A percentile compares a stretch with the other conserved stretches of the same genome.
These are phyloP conservation scores for Pagrus major DNA, from an alignment of 2,113 vertebrate species.

Conservation along the genomic window DNA sequence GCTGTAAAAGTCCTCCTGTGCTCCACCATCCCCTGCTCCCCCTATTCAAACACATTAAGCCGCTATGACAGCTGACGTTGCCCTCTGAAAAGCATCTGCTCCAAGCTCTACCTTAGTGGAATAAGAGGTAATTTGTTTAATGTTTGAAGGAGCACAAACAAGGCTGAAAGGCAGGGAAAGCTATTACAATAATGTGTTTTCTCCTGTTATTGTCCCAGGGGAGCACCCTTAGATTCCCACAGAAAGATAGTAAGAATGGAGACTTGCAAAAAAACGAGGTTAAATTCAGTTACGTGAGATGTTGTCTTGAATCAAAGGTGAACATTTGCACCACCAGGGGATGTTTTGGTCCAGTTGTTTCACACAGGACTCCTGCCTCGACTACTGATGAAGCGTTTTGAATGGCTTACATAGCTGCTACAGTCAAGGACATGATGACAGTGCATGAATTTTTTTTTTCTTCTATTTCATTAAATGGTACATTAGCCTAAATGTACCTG, in stretches of 20 bases:
- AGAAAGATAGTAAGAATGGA: slow-evolving; percentile 7
- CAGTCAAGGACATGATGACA: slow-evolving; percentile 65
- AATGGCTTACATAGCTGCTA: slow-evolving; percentile 5
- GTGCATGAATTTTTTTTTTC: slow-evolving; percentile 31
- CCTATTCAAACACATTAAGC: slow-evolving; percentile 21
- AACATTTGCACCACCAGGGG: background rate
- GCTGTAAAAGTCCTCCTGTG: background rate
- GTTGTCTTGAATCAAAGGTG: slow-evolving; percentile 32
- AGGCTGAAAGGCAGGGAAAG: slow-evolving; percentile 34
- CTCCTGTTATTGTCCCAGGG: slow-evolving; percentile 43
- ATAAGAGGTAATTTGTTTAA: slow-evolving; percentile 72
- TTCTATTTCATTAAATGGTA: slow-evolving; percentile 62
- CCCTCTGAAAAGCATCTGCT: slow-evolving; percentile 47
- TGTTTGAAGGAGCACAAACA: slow-evolving; percentile 53
- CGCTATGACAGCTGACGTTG: slow-evolving; percentile 34
- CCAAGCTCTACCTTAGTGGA: slow-evolving; percentile 41
- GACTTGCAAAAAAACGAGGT: background rate
- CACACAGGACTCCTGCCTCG: background rate
- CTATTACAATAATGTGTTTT: slow-evolving; percentile 69
- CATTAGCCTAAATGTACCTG: slow-evolving; percentile 71
- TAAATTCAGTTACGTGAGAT: slow-evolving; percentile 1
- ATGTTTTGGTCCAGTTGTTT: slow-evolving; percentile 18
- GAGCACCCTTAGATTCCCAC: slow-evolving; percentile 8
- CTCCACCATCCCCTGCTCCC: background rate
- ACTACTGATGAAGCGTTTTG: slow-evolving; percentile 32